A percentile compares a stretch with the other conserved stretches of the same genome.
Conservation (phyloP, 2,113 vertebrate species). For the Neotragus moschatus region DNA sequence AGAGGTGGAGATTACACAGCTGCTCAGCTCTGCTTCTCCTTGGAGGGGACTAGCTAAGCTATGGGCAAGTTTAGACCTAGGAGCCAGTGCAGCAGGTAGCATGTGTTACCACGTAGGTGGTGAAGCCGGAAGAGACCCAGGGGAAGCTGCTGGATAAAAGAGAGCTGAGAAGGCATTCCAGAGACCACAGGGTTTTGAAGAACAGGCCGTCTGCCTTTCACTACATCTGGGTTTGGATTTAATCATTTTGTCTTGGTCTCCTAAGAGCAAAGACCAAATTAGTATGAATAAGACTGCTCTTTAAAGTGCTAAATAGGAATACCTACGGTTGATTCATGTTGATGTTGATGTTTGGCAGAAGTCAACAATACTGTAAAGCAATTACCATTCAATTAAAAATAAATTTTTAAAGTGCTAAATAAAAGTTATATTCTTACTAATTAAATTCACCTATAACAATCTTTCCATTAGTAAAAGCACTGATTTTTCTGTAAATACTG, state of each 20-base stretch:
- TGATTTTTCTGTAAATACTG: not conserved
- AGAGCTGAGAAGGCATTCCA: not conserved
- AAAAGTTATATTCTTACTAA: not conserved
- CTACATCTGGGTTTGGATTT: not conserved
- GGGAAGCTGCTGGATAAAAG: not conserved
- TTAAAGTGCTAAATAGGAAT: not conserved
- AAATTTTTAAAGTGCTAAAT: not conserved
- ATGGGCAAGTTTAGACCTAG: not conserved
- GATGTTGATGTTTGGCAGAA: not conserved
- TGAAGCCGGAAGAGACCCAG: not conserved
- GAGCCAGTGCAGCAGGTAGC: not conserved
- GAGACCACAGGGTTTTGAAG: not conserved
- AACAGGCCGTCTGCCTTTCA: not conserved
- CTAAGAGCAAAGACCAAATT: not conserved
- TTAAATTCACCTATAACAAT: not conserved
- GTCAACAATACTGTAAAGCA: not conserved
- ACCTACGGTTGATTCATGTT: not conserved
- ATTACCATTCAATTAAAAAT: not conserved
- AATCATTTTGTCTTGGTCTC: not conserved
- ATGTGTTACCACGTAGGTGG: no score
- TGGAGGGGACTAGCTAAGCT: not conserved
- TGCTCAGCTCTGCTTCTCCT: not conserved
- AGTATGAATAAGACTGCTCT: not conserved
- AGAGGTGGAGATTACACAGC: not conserved
- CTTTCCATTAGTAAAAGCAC: not conserved